These are phyloP conservation scores for Melitaea athalia DNA, from an alignment of 2,888 invertebrate species.

Conservation along the genomic window DNA sequence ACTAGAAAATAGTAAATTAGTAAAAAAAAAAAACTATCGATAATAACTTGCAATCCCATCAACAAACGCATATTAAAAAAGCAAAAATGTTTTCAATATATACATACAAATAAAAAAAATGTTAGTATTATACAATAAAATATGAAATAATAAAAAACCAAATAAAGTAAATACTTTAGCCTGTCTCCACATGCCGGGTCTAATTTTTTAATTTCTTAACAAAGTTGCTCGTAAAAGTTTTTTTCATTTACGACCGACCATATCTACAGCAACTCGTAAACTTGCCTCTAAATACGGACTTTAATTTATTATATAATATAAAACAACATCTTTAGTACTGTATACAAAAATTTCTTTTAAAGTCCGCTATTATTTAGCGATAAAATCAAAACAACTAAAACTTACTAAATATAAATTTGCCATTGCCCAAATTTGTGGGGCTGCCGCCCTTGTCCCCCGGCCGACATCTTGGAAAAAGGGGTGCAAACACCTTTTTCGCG, in stretches of 20 bases:
- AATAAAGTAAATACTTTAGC: not conserved
- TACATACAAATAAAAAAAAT: no score
- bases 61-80: no score
- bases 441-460: no score
- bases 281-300: constrained; percentile 12
- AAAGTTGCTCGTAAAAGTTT: constrained; percentile 27
- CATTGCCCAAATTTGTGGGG: no score
- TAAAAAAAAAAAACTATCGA: no score
- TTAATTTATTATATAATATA: constrained; percentile 29
- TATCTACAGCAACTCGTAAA: constrained; percentile 34
- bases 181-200: not conserved
- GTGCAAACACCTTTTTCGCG: no score
- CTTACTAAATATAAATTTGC: not conserved
- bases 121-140: no score
- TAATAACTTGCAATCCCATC: no score
- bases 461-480: no score
- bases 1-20: no score
- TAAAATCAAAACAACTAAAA: not conserved
- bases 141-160: not conserved
- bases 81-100: no score
- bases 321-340: not conserved
- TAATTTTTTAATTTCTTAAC: constrained; percentile 18
- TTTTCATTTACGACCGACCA: constrained; percentile 31
- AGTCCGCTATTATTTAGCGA: not conserved
- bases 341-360: not conserved